Conservation (phyloP, 2,888 invertebrate genomes). For the Alloscopus bannaensis region DNA sequence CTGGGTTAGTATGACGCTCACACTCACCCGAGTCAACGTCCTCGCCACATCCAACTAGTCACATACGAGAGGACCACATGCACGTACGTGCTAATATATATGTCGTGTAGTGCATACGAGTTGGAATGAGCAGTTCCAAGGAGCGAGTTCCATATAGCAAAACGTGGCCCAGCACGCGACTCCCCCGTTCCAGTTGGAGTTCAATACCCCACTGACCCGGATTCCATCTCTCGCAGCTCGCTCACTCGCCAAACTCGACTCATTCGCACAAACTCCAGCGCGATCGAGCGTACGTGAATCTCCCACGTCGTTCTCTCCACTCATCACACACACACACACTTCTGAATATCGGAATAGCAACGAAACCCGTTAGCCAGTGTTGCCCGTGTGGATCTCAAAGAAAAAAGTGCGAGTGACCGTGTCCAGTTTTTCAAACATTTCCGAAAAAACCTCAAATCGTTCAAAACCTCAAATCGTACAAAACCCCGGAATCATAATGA, state of each 20-base stretch:
- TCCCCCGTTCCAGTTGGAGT: conserved; percentile 52
- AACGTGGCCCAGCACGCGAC: too few relatives aligned
- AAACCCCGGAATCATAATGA: too few relatives aligned
- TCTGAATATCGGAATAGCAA: conserved; percentile 2
- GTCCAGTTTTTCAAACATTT: background rate
- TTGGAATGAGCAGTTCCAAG: too few relatives aligned
- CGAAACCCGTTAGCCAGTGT: too few relatives aligned
- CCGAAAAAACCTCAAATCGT: conserved; percentile 10
- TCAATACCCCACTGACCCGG: conserved; percentile 56
- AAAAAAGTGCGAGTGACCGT: too few relatives aligned
- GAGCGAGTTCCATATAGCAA: too few relatives aligned
- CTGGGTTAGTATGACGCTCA: background rate
- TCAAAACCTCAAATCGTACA: too few relatives aligned
- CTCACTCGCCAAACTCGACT: background rate
- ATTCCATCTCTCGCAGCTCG: conserved; percentile 12
- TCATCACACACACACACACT: background rate
- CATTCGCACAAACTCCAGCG: background rate
- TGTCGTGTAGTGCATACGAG: too few relatives aligned
- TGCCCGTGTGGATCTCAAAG: too few relatives aligned
- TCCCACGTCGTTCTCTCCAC: background rate
- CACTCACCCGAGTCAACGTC: conserved; percentile 26
- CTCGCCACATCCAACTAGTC: background rate
- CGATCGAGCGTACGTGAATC: background rate
- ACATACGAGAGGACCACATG: background rate
- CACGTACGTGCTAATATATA: background rate